A percentile compares a stretch with the other conserved stretches of the same genome.
These are phyloP conservation scores for Drosophila ustulata DNA, from an alignment of 2,888 invertebrate genomes.

Conservation along the genomic window DNA sequence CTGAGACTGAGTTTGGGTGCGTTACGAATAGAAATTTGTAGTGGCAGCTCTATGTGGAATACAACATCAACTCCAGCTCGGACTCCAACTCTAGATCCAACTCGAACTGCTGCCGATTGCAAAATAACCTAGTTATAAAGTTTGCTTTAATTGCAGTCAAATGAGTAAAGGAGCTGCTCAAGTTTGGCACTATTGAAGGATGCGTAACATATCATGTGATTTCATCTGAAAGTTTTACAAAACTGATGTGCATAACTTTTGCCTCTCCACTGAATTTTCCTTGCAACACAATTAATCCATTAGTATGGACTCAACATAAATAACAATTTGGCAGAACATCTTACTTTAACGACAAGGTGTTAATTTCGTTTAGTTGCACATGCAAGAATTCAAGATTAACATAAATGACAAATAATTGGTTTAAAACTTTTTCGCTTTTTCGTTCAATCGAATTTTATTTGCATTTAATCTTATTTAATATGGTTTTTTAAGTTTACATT, in stretches of 20 bases:
- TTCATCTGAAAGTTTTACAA: neutral
- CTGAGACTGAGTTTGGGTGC: slow-evolving; percentile 24
- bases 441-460: neutral
- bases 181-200: slow-evolving; percentile 1
- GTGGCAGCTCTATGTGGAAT: slow-evolving; percentile 3
- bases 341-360: neutral
- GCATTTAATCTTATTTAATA: neutral
- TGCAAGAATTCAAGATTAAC: neutral
- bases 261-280: neutral
- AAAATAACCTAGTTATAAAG: slow-evolving; percentile 20
- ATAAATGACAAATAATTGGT: neutral
- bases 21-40: slow-evolving; percentile 5
- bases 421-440: neutral
- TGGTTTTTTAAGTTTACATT: neutral
- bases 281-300: slow-evolving; percentile 1
- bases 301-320: neutral
- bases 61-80: neutral
- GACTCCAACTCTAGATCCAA: neutral
- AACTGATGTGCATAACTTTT: neutral
- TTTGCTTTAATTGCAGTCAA: slow-evolving; percentile 15
- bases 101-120: neutral
- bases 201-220: neutral
- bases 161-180: slow-evolving; percentile 7
- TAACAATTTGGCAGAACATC: neutral
- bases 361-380: neutral